A percentile compares a stretch with the other conserved stretches of the same genome.
These are phyloP conservation scores for Sinopyrophorus schimmeli DNA, from an alignment of 2,888 invertebrate genomes.

Conservation along the genomic window DNA sequence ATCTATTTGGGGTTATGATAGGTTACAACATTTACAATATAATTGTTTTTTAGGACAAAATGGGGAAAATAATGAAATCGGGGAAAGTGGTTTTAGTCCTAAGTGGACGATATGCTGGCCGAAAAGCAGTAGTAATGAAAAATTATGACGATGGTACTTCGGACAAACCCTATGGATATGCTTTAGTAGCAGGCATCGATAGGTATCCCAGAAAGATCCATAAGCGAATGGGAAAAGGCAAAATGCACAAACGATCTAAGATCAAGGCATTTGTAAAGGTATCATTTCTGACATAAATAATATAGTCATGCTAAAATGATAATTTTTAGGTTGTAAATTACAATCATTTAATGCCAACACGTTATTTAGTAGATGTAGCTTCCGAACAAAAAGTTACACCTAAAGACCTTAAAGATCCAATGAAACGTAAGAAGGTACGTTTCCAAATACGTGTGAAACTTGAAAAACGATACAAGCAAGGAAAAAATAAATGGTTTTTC, in stretches of 20 bases:
- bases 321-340: conserved; percentile 77
- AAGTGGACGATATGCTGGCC: conserved; percentile 97
- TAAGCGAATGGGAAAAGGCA: conserved; percentile 93
- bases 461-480: conserved; percentile 96
- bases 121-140: conserved; percentile 94
- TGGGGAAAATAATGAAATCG: conserved; percentile 99
- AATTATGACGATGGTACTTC: conserved; percentile 96
- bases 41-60: conserved; percentile 63
- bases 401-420: conserved; percentile 94
- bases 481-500: conserved; percentile 99
- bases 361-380: conserved; percentile 93
- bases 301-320: conserved; percentile 16
- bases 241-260: conserved; percentile 94
- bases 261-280: conserved; percentile 98
- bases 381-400: conserved; percentile 89
- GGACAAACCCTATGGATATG: conserved; percentile 97
- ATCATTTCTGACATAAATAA: no score
- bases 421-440: conserved; percentile 93
- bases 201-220: conserved; percentile 95
- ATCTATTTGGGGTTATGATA: no score
- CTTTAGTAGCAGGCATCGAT: conserved; percentile 97
- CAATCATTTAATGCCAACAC: conserved; percentile 91
- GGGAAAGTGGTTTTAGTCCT: conserved; percentile 99
- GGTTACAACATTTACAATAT: no score
- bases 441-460: conserved; percentile 95